These are phyloP conservation scores for Magallana angulata DNA, from an alignment of 1,140 invertebrate genomes.

Conservation along the genomic window DNA sequence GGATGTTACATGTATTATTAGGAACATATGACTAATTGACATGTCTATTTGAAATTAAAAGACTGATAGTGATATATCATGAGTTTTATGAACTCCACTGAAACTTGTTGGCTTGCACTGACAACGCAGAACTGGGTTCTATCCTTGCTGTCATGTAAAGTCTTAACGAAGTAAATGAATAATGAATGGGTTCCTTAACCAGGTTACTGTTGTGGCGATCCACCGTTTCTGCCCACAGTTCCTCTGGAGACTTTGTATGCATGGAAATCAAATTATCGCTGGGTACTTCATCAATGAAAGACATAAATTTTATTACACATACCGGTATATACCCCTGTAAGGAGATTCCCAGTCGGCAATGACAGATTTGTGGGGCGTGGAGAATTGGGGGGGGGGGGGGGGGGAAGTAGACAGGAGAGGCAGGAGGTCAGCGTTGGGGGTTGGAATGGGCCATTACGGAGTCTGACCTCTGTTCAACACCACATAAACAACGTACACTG, in stretches of 20 bases:
- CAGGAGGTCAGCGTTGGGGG: not conserved
- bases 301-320: not conserved
- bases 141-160: too few species aligned
- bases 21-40: too few species aligned
- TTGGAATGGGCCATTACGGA: not conserved
- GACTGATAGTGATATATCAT: too few species aligned
- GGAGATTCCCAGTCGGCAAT: not conserved
- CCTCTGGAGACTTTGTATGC: not conserved
- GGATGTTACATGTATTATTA: too few species aligned
- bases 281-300: not conserved
- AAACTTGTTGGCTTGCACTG: too few species aligned
- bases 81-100: too few species aligned
- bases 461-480: not conserved
- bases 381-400: not conserved
- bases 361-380: slow-evolving; percentile 21
- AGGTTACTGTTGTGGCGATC: not conserved
- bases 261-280: slow-evolving; percentile 17
- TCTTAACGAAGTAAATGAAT: not conserved
- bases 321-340: not conserved
- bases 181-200: not conserved
- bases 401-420: not conserved
- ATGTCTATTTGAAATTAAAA: too few species aligned
- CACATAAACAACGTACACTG: slow-evolving; percentile 5
- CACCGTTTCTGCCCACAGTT: not conserved
- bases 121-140: too few species aligned